phyloP scores from a whole-genome alignment of 2,888 invertebrate species.

The Tillus elongatus region DNA sequence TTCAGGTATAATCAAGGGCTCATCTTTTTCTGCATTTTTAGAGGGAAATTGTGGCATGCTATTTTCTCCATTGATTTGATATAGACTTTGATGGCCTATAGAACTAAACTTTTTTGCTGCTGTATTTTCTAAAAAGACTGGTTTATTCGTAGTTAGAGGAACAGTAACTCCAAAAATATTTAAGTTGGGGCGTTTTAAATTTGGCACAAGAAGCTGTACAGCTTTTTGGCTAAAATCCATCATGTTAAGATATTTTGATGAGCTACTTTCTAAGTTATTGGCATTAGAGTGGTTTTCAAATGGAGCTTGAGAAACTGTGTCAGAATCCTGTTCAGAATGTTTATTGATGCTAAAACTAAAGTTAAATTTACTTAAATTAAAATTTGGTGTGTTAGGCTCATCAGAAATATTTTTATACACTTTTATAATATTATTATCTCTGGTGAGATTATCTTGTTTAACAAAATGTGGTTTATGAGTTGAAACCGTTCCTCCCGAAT shows the following conservation, averaged over 20 bases:
- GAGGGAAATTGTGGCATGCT: constrained; percentile 8
- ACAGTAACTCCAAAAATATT: constrained; percentile 29
- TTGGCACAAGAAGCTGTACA: constrained; percentile 39
- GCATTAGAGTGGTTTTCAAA: no score
- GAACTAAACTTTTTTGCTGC: constrained; percentile 10
- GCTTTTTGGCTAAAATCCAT: constrained; percentile 42
- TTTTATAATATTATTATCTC: constrained; percentile 32
- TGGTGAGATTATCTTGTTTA: constrained; percentile 25
- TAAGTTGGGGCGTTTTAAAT: constrained; percentile 37
- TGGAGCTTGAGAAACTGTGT: no score
- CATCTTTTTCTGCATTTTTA: neutral
- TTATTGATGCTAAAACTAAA: constrained; percentile 16
- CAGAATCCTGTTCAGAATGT: no score
- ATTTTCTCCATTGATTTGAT: constrained; percentile 10
- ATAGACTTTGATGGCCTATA: constrained; percentile 8
- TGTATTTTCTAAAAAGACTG: constrained; percentile 15
- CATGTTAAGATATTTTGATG: no score
- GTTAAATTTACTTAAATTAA: constrained; percentile 25
- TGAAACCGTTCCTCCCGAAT: constrained; percentile 70
- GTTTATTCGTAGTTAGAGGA: constrained; percentile 22
- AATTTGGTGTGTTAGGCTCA: constrained; percentile 33
- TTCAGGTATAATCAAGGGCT: constrained; percentile 1
- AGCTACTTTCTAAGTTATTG: no score
- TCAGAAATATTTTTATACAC: constrained; percentile 33
- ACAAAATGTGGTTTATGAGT: constrained; percentile 35